phyloP scores from a whole-genome alignment of 2,113 vertebrate genomes.

The Zosterops pallidus region DNA sequence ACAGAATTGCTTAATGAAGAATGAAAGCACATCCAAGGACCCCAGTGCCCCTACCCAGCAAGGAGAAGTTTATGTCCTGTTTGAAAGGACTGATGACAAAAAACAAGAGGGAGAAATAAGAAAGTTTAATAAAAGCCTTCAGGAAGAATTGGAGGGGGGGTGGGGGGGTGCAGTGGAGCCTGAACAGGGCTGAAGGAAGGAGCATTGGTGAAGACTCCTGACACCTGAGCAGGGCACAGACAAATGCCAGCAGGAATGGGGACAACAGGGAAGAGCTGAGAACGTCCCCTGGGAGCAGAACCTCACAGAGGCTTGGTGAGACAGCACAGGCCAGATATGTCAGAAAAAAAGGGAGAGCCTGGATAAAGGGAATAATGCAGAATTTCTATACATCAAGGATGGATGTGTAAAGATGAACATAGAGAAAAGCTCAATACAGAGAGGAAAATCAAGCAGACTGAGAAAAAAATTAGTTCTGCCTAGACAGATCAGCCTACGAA shows the following conservation, averaged over 20 bases:
- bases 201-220: background rate
- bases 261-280: background rate
- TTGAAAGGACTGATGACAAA: background rate
- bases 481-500: background rate
- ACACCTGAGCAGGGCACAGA: background rate
- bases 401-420: background rate
- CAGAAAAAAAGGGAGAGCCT: background rate
- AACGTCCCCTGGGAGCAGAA: background rate
- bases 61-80: background rate
- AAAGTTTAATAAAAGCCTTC: background rate
- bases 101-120: background rate
- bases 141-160: background rate
- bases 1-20: background rate
- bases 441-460: background rate
- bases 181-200: background rate
- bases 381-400: background rate
- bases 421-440: background rate
- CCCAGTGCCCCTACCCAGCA: accelerated
- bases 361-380: background rate
- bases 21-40: background rate
- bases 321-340: background rate
- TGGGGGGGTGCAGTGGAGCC: background rate
- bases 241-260: background rate
- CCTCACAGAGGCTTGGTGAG: background rate
- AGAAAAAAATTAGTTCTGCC: background rate